Conservation (phyloP, 2,797 vertebrate genomes). For the Eremophila alpestris region DNA sequence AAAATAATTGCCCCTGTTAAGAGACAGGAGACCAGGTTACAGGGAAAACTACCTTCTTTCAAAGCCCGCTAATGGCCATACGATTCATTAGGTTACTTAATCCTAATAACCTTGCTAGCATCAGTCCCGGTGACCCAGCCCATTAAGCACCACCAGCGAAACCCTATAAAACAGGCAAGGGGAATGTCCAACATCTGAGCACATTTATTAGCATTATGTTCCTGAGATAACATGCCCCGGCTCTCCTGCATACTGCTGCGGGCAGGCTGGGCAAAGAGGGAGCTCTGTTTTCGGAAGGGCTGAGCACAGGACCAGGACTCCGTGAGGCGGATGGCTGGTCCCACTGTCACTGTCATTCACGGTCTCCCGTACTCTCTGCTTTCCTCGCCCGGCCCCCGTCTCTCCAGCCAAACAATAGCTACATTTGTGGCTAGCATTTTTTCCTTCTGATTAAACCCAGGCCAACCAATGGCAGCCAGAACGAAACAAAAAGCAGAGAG, state of each 20-base stretch:
- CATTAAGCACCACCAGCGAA: slow-evolving; percentile 47
- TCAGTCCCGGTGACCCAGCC: slow-evolving; percentile 58
- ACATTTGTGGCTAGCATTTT: neutral
- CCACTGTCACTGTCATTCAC: neutral
- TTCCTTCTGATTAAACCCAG: slow-evolving; percentile 11
- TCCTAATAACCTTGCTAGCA: slow-evolving; percentile 64
- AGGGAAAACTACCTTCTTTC: slow-evolving; percentile 12
- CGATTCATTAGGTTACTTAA: slow-evolving; percentile 73
- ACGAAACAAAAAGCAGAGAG: neutral
- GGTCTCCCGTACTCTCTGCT: neutral
- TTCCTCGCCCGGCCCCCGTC: neutral
- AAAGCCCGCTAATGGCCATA: slow-evolving; percentile 47
- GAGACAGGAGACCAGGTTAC: neutral
- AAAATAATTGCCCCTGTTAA: slow-evolving; percentile 54
- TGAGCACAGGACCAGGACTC: neutral
- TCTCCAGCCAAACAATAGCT: neutral
- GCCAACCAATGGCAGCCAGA: neutral
- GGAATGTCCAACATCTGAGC: slow-evolving; percentile 63
- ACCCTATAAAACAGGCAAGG: slow-evolving; percentile 64
- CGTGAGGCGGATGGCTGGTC: neutral
- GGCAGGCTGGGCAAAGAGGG: neutral
- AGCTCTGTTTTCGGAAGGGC: neutral
- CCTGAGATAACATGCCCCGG: neutral
- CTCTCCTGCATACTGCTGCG: neutral
- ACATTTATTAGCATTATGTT: slow-evolving; percentile 55